Percentiles rank a stretch among this genome's conserved stretches.
These are phyloP conservation scores for Acropternis orthonyx DNA, from an alignment of 2,797 vertebrate genomes.

Conservation along the genomic window DNA sequence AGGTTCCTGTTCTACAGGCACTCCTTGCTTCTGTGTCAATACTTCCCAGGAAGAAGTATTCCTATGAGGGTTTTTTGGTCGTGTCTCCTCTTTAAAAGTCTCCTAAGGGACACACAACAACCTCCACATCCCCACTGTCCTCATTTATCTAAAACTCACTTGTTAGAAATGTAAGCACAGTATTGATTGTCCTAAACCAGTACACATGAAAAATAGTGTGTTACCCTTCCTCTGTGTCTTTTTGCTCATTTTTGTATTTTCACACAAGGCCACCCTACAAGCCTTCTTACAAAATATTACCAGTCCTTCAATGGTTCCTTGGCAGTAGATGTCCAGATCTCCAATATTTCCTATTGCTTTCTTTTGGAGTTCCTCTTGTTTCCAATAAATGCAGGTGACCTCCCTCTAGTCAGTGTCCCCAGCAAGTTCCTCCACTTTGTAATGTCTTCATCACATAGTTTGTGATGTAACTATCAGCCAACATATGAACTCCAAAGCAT, in stretches of 20 bases:
- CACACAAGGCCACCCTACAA: not conserved
- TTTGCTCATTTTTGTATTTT: not conserved
- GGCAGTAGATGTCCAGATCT: not conserved
- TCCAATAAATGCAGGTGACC: not conserved
- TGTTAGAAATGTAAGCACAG: not conserved
- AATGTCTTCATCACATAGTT: not conserved
- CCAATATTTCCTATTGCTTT: not conserved
- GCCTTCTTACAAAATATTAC: not conserved
- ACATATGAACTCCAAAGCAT: not conserved
- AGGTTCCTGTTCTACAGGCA: not conserved
- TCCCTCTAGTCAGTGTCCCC: not conserved
- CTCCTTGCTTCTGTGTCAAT: not conserved
- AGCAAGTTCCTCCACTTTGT: not conserved
- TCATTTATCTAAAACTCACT: not conserved
- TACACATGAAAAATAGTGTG: not conserved
- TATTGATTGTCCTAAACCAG: not conserved
- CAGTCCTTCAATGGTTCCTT: not conserved
- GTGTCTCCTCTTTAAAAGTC: not conserved
- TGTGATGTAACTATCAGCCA: not conserved
- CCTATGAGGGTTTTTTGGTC: not conserved
- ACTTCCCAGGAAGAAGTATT: not conserved
- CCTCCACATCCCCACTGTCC: not conserved
- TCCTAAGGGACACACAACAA: not conserved
- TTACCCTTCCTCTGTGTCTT: not conserved
- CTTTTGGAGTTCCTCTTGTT: not conserved